phyloP scores from a whole-genome alignment of 2,888 invertebrate species.

The Yponomeuta evonymella region DNA sequence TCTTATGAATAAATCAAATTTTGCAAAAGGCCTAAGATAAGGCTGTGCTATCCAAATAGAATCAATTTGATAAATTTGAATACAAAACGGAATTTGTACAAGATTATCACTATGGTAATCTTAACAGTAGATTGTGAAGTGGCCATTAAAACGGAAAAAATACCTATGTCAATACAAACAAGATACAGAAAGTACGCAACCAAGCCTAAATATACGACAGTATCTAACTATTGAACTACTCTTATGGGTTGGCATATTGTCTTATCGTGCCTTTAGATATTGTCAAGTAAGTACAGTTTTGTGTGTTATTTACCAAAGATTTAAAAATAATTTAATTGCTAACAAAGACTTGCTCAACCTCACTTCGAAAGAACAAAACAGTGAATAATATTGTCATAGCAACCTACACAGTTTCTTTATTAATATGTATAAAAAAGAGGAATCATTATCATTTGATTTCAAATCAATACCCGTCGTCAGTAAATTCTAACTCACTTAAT shows the following conservation, averaged over 20 bases:
- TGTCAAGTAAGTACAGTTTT: slow-evolving; percentile 25
- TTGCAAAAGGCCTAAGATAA: too few species aligned
- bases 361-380: slow-evolving; percentile 25
- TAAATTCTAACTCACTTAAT: slow-evolving; percentile 8
- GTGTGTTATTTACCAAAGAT: background rate
- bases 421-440: background rate
- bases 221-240: slow-evolving; percentile 38
- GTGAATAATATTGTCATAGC: background rate
- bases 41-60: too few species aligned
- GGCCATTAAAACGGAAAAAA: too few species aligned
- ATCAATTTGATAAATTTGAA: too few species aligned
- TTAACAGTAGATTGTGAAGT: too few species aligned
- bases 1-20: too few species aligned
- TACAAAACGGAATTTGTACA: too few species aligned
- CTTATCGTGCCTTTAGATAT: slow-evolving; percentile 37
- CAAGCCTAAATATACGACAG: slow-evolving; percentile 52
- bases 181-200: background rate
- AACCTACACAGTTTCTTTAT: background rate
- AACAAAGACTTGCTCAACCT: slow-evolving; percentile 39
- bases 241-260: background rate
- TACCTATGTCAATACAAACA: background rate
- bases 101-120: too few species aligned
- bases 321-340: slow-evolving; percentile 35
- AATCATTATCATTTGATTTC: background rate
- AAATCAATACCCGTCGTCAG: slow-evolving; percentile 1